Base-by-base conservation (phyloP, 2,888 invertebrate species). In the Serripes groenlandicus region DNA sequence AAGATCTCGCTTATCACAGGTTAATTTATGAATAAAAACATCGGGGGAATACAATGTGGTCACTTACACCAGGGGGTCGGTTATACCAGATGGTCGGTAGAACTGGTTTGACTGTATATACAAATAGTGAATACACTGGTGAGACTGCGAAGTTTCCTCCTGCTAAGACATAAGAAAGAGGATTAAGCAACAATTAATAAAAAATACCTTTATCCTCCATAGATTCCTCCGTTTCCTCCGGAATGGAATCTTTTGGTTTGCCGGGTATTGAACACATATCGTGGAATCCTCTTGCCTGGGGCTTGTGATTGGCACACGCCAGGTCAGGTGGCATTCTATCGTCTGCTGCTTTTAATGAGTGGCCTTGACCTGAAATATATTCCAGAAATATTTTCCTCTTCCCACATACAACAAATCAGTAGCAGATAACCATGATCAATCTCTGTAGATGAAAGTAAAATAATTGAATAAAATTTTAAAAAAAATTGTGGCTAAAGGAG, bases 291-390 rank as follows among this genome's bases (percentile, higher is more conserved):
- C 91, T 80, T 1, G 88, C 91, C 56, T 87, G 86, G 30, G 87
- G 72, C 73, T 78, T 76, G 73, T 87, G 82, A 69, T 72, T 49
- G 28, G 85, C 83, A 85, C 86, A 85, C 18, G 86, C 89, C 15
- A 90, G 79, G 78, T 91, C 90, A 56, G 71, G 52, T 0, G 90
- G 90, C 91, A 90, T 92, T 56, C 89, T 79, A 26, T 88, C 90
- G 37, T 86, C 86, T 23, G 82, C 74, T 9, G 75, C 75, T 32
- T 78, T 81, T 64, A 91, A 73, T 21, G 91, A 90, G 76, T 90
- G 91, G 52, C 91, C 91, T 78, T 90, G 90, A 72, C 91, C 92
- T 80, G n/a, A 5, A n/a, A n/a, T n/a, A n/a, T n/a, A n/a, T n/a
- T n/a, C n/a, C n/a, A n/a, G n/a, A n/a, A n/a, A n/a, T n/a, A n/a